Conservation (phyloP, 2,797 vertebrate genomes). For the Pogonophryne albipinna region DNA sequence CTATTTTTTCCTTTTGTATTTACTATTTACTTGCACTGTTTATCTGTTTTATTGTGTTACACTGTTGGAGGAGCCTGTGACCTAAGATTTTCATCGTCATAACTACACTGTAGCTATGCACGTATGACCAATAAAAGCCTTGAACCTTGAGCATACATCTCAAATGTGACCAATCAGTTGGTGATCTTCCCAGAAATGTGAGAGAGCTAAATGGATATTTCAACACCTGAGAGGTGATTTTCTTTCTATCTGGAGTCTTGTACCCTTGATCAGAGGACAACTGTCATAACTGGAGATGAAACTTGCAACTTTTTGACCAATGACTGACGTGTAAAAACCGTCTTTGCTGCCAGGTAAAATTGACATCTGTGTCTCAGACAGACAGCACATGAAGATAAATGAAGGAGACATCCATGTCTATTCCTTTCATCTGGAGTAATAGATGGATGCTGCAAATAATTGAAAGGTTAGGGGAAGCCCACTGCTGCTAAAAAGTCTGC, state of each 20-base stretch:
- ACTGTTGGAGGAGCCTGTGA: no score
- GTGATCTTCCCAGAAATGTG: not conserved
- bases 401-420: conserved; percentile 41
- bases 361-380: conserved; percentile 27
- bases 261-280: conserved; percentile 25
- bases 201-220: not conserved
- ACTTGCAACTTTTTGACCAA: conserved; percentile 15
- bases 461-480: conserved; percentile 67
- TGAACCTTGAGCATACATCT: not conserved
- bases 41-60: no score
- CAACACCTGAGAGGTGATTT: not conserved
- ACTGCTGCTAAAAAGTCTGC: conserved; percentile 53
- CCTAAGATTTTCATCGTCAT: no score
- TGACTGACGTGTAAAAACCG: conserved; percentile 9
- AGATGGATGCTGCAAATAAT: conserved; percentile 45
- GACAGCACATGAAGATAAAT: conserved; percentile 44
- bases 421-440: conserved; percentile 62
- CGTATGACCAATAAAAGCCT: no score
- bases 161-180: not conserved
- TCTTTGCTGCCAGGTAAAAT: conserved; percentile 29
- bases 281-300: conserved; percentile 22
- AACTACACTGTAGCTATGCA: no score
- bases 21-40: no score
- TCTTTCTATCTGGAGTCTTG: conserved; percentile 1
- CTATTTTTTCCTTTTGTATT: no score